phyloP scores from a whole-genome alignment of 1,140 invertebrate genomes.

The Protaetia brevitarsis region DNA sequence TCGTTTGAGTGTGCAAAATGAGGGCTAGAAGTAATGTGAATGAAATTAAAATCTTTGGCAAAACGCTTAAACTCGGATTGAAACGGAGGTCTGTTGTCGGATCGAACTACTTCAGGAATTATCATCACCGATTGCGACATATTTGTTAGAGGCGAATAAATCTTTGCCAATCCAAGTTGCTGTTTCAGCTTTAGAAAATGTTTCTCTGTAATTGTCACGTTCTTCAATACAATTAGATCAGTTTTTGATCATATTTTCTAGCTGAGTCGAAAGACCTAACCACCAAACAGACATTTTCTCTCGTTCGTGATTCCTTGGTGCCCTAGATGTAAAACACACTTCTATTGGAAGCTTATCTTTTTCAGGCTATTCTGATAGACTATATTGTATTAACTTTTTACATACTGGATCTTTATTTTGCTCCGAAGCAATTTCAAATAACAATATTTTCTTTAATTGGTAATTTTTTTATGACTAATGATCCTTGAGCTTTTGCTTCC shows the following conservation, averaged over 20 bases:
- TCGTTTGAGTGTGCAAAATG: conserved; percentile 28
- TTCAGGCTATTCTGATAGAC: too few relatives aligned
- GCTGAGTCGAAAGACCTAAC: conserved; percentile 31
- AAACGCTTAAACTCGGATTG: conserved; percentile 28
- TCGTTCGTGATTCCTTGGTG: too few relatives aligned
- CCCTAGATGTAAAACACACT: too few relatives aligned
- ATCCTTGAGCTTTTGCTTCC: neutral
- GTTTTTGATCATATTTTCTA: conserved; percentile 32
- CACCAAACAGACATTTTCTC: conserved; percentile 35
- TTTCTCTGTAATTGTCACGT: conserved; percentile 25
- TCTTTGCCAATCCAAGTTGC: conserved; percentile 34
- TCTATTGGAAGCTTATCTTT: too few relatives aligned
- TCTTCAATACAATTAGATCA: conserved; percentile 34
- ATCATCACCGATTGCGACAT: conserved; percentile 34
- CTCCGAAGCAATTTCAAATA: conserved; percentile 26
- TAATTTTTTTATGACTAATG: neutral
- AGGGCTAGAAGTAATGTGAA: conserved; percentile 34
- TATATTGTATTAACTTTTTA: conserved; percentile 24
- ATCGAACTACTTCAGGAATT: neutral
- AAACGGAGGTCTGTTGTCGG: conserved; percentile 11
- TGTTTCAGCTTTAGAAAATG: conserved; percentile 29
- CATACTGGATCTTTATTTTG: conserved; percentile 30
- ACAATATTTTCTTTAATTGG: conserved; percentile 27
- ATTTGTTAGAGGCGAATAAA: conserved; percentile 31
- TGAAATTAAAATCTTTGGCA: conserved; percentile 29